phyloP scores from a whole-genome alignment of 2,888 invertebrate species.

The Drosophila setosimentum region DNA sequence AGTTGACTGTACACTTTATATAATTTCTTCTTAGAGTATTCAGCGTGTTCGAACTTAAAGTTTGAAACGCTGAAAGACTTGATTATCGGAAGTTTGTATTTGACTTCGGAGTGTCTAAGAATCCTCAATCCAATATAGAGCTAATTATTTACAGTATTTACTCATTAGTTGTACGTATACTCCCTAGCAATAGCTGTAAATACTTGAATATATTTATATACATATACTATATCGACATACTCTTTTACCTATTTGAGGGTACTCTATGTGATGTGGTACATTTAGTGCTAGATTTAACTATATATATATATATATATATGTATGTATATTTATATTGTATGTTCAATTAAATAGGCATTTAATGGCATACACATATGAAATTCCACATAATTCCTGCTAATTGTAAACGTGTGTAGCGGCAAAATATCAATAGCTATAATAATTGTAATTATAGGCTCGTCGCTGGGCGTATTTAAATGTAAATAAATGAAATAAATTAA shows the following conservation, averaged over 20 bases:
- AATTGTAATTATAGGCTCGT: slow-evolving; percentile 6
- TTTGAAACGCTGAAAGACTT: not conserved
- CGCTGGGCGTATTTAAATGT: slow-evolving; percentile 22
- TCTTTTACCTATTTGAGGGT: slow-evolving; percentile 12
- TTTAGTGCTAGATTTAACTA: slow-evolving; percentile 41
- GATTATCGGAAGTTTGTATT: not conserved
- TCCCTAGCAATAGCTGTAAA: slow-evolving; percentile 42
- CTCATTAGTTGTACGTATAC: slow-evolving; percentile 14
- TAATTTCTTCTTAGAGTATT: not conserved
- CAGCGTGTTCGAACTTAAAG: not conserved
- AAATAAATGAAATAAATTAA: slow-evolving; percentile 29
- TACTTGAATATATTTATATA: slow-evolving; percentile 19
- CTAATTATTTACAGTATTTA: not conserved
- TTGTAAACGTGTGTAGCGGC: slow-evolving; percentile 28
- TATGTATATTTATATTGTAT: slow-evolving; percentile 3
- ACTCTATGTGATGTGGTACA: slow-evolving; percentile 62
- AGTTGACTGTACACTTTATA: not conserved
- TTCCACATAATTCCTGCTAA: slow-evolving; percentile 23
- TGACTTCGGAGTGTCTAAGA: not conserved
- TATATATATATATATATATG: slow-evolving; percentile 2
- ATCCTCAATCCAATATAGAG: not conserved
- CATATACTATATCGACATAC: slow-evolving; percentile 21
- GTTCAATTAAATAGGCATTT: slow-evolving; percentile 42
- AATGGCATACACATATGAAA: slow-evolving; percentile 12
- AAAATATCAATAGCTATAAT: slow-evolving; percentile 48